A percentile compares a stretch with the other conserved stretches of the same genome.
These are phyloP conservation scores for Leptinotarsa defecta DNA, from an alignment of 1,140 invertebrate species.

Conservation along the genomic window DNA sequence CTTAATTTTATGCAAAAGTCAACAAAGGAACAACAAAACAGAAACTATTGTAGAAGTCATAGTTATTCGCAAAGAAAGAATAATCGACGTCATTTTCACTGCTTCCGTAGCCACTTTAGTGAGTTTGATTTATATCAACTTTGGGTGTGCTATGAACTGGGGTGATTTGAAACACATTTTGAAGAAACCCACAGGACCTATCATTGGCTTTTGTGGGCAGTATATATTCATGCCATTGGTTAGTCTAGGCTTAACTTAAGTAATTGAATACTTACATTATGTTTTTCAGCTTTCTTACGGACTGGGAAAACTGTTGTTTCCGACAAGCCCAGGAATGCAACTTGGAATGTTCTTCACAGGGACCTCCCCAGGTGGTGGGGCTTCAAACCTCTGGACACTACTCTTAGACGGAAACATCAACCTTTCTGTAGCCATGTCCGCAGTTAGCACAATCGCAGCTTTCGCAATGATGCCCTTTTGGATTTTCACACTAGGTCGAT, in stretches of 20 bases:
- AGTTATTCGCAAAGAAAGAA: slow-evolving; percentile 66
- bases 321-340: slow-evolving; percentile 69
- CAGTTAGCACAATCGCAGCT: slow-evolving; percentile 66
- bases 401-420: slow-evolving; percentile 86
- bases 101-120: slow-evolving; percentile 78
- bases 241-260: slow-evolving; percentile 52
- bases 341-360: slow-evolving; percentile 92
- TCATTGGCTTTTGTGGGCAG: slow-evolving; percentile 82
- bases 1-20: slow-evolving; percentile 26
- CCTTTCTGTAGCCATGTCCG: slow-evolving; percentile 91
- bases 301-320: slow-evolving; percentile 75
- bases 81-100: slow-evolving; percentile 79
- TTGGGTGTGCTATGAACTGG: slow-evolving; percentile 89
- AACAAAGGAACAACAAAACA: slow-evolving; percentile 10
- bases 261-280: neutral
- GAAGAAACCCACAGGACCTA: slow-evolving; percentile 78
- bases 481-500: slow-evolving; percentile 86
- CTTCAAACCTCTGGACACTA: slow-evolving; percentile 93
- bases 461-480: slow-evolving; percentile 85
- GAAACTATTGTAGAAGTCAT: slow-evolving; percentile 54
- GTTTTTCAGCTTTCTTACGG: slow-evolving; percentile 72
- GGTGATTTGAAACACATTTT: slow-evolving; percentile 71
- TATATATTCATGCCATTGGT: slow-evolving; percentile 90
- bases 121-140: slow-evolving; percentile 82
- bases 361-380: slow-evolving; percentile 87